Evolutionary conservation across 2,113 vertebrate species (phyloP).

Genomic region (Grallaria varia): DNA sequence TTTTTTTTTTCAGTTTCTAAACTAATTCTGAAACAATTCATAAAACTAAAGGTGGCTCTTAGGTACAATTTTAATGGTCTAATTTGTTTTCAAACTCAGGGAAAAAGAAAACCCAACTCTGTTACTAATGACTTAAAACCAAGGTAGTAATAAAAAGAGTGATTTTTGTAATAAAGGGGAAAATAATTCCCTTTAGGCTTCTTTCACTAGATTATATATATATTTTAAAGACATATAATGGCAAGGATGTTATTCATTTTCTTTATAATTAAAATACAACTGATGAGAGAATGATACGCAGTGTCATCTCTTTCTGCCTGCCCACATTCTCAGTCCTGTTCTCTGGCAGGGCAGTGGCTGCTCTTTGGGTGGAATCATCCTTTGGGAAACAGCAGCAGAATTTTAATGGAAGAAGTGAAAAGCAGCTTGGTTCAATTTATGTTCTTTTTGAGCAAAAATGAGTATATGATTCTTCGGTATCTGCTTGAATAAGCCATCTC

Average conservation of each 20-base stretch:
- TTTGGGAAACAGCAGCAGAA: background rate
- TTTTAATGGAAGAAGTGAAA: background rate
- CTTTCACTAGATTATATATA: background rate
- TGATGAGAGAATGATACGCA: background rate
- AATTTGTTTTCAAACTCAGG: constrained; percentile 55
- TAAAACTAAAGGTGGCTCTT: constrained; percentile 53
- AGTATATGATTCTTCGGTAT: background rate
- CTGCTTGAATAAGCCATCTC: background rate
- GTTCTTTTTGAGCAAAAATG: background rate
- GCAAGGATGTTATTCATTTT: background rate
- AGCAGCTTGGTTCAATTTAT: background rate
- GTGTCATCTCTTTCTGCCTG: background rate
- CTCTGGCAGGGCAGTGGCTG: background rate
- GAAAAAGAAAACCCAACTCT: constrained; percentile 48
- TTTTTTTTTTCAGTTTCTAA: constrained; percentile 8
- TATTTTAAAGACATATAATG: background rate
- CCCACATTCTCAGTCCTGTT: background rate
- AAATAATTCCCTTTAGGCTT: constrained; percentile 15
- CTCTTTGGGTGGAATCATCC: background rate
- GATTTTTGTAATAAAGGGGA: constrained; percentile 32
- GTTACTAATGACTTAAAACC: constrained; percentile 44
- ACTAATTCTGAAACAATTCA: constrained; percentile 44
- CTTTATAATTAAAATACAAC: constrained; percentile 16
- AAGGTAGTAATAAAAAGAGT: constrained; percentile 30
- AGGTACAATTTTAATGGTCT: constrained; percentile 56